phyloP scores from a whole-genome alignment of 2,797 vertebrate genomes.

The Enteromius fasciolatus region DNA sequence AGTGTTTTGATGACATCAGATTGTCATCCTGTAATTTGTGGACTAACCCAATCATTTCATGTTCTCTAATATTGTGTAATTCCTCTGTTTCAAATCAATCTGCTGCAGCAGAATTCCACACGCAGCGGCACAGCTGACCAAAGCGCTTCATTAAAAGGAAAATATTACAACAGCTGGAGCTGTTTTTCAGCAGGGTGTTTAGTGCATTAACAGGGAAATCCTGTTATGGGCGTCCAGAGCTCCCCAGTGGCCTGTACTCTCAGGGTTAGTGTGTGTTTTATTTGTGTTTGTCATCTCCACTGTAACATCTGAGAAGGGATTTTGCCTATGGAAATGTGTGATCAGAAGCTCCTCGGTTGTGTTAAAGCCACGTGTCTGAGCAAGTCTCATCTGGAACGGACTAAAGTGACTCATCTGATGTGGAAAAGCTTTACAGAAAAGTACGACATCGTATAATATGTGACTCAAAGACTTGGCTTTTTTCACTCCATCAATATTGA shows the following conservation, averaged over 20 bases:
- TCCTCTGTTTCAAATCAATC: not conserved
- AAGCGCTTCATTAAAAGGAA: conserved; percentile 21
- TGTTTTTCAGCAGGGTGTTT: conserved; percentile 47
- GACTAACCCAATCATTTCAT: not conserved
- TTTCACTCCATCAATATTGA: conserved; percentile 19
- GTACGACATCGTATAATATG: conserved; percentile 58
- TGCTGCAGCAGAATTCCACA: conserved; percentile 10
- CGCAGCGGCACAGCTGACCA: conserved; percentile 9
- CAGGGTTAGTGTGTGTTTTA: conserved; percentile 14
- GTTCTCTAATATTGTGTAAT: not conserved
- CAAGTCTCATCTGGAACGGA: conserved; percentile 64
- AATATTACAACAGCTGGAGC: conserved; percentile 52
- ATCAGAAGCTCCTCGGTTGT: conserved; percentile 36
- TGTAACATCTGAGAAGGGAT: conserved; percentile 9
- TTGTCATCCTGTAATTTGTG: not conserved
- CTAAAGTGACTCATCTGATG: conserved; percentile 65
- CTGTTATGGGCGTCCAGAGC: conserved; percentile 44
- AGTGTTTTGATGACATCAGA: not conserved
- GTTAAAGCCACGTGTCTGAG: conserved; percentile 62
- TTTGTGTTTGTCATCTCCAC: conserved; percentile 12
- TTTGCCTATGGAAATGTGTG: conserved; percentile 41
- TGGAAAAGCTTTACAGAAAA: conserved; percentile 43
- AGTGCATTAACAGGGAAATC: conserved; percentile 49
- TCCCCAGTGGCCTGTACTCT: conserved; percentile 46
- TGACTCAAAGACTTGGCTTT: conserved; percentile 63